Conservation (phyloP, 2,888 invertebrate species). For the Eilema depressum region DNA sequence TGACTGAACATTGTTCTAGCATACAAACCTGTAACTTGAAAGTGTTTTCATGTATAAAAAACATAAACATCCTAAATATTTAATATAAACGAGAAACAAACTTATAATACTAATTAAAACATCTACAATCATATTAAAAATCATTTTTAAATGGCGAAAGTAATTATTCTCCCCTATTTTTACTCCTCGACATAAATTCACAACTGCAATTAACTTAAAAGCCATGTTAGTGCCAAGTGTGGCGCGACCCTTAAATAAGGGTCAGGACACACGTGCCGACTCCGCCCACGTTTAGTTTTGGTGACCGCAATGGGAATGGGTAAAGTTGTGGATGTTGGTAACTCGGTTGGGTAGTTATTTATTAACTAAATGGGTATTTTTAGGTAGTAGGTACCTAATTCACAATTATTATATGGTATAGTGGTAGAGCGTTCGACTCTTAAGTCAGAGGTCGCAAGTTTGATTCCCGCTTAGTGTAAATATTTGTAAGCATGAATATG, state of each 20-base stretch:
- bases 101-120: constrained; percentile 49
- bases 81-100: constrained; percentile 7
- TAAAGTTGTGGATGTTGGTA: constrained; percentile 43
- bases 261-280: constrained; percentile 75
- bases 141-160: constrained; percentile 45
- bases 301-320: constrained; percentile 62
- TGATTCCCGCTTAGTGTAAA: no score
- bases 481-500: no score
- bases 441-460: no score
- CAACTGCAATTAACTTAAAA: constrained; percentile 81
- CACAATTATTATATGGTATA: no score
- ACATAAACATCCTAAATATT: not conserved
- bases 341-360: constrained; percentile 19
- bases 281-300: constrained; percentile 73
- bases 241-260: constrained; percentile 80
- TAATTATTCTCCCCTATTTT: constrained; percentile 69
- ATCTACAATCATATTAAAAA: constrained; percentile 47
- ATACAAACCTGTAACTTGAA: no score
- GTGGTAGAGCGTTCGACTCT: no score
- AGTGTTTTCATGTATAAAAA: not conserved
- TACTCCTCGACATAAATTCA: constrained; percentile 67
- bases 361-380: not conserved
- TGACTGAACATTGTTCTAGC: no score
- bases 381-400: no score
- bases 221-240: constrained; percentile 73